Evolutionary conservation across 2,113 vertebrate genomes (phyloP), one percentile per base, ranked within the genome.

Genomic region (Etia nguti): DNA sequence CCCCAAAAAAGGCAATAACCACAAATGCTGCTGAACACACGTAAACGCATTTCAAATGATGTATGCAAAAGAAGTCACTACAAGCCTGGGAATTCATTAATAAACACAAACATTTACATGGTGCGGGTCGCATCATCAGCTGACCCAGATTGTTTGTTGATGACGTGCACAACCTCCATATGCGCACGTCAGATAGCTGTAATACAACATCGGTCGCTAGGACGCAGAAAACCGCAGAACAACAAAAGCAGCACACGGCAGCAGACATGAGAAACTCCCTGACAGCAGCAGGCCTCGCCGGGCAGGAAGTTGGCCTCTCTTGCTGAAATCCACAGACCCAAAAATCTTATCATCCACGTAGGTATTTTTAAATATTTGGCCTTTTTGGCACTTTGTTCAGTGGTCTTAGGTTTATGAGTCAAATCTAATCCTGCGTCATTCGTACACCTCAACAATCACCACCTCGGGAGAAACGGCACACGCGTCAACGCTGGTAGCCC

Each of bases 241-340:
- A 89, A 83, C 55, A 90, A 22, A 85, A 88, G 59, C 82, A 79
- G 79, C 62, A 38, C 70, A 48, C 80, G 31, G 11, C 34, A 80
- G 31, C 43, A 59, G 79, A 85, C 52, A 34, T 12, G 80, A 93
- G 65, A 93, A 92, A 89, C 86, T 90, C 91, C 88, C 88, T 2
- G 18, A 62, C 79, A 85, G 68, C 60, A 6, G 75, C 43, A 31
- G 20, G 34, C n/a, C 38, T 73, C 83, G 12, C 29, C 2, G 4
- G 79, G 62, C 91, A 91, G 92, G 92, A 92, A 92, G 88, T 80
- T 18, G 79, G 24, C 12, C 18, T n/a, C 83, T 8, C 16, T 75
- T 55, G 81, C 22, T 31, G 9, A 52, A 22, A 15, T 46, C 59
- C 13, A 20, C 77, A 70, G 48, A 54, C 9, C 18, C 50, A 26